Percentiles rank a stretch among this genome's conserved stretches.
These are phyloP conservation scores for Leucosticte australis DNA, from an alignment of 2,113 vertebrate genomes.

Conservation along the genomic window DNA sequence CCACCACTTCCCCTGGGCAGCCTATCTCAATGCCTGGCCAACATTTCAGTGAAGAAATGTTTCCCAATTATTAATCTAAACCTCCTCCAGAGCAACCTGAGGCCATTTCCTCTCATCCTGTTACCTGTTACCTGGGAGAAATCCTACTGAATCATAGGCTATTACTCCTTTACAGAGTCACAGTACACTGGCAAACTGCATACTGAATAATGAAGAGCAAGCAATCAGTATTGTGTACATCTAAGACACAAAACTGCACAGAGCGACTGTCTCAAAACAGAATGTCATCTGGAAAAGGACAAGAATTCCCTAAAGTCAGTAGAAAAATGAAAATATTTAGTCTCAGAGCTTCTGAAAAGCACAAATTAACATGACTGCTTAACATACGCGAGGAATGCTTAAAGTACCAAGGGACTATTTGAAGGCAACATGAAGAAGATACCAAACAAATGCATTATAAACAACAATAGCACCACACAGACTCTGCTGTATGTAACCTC, in stretches of 20 bases:
- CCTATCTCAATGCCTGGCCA: background rate
- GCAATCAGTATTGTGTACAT: background rate
- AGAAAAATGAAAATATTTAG: constrained; percentile 16
- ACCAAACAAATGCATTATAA: background rate
- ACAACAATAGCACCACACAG: background rate
- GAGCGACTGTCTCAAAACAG: background rate
- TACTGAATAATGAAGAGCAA: background rate
- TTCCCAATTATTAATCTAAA: background rate
- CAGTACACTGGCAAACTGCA: background rate
- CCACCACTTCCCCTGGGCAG: background rate
- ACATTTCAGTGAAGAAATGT: background rate
- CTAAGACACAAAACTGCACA: background rate
- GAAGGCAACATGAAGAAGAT: background rate
- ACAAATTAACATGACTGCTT: constrained; percentile 5
- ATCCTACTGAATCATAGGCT: background rate
- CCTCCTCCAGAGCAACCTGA: background rate
- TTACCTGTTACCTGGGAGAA: background rate
- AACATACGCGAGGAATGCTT: background rate
- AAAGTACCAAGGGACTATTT: background rate
- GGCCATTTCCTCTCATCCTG: background rate
- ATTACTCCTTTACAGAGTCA: background rate
- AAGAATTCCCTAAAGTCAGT: constrained; percentile 8
- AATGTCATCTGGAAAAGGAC: constrained; percentile 1
- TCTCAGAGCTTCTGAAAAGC: background rate
- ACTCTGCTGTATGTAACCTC: background rate